These are phyloP conservation scores for Triplophysa rosa DNA, from an alignment of 2,113 vertebrate genomes.

Conservation along the genomic window DNA sequence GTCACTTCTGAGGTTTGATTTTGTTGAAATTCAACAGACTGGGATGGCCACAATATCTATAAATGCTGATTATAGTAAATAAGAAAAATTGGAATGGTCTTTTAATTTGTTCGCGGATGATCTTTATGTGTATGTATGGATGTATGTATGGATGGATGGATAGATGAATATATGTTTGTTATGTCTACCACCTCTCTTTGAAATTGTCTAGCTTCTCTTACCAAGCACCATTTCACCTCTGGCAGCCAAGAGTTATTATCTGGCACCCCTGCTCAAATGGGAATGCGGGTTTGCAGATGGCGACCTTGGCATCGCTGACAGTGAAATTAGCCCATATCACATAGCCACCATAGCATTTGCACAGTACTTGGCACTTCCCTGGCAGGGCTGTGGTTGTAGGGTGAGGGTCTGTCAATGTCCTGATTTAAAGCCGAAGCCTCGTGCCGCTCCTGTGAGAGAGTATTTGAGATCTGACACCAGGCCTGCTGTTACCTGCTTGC, in stretches of 20 bases:
- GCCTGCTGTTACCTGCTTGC: constrained; percentile 40
- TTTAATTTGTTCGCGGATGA: too few species aligned
- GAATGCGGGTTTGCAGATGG: constrained; percentile 55
- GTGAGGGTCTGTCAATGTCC: constrained; percentile 43
- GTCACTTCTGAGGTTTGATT: too few species aligned
- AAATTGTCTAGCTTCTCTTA: constrained; percentile 59
- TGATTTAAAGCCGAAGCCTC: constrained; percentile 44
- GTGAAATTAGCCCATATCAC: constrained; percentile 55
- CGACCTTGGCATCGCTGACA: constrained; percentile 44
- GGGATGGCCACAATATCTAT: too few species aligned
- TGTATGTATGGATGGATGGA: too few species aligned
- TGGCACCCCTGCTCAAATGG: constrained; percentile 51
- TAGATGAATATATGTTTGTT: constrained; percentile 37
- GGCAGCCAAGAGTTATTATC: constrained; percentile 49
- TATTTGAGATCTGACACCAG: constrained; percentile 20
- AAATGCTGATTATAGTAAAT: too few species aligned
- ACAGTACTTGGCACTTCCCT: constrained; percentile 51
- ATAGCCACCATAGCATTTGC: constrained; percentile 50
- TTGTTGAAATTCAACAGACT: too few species aligned
- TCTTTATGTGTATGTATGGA: too few species aligned
- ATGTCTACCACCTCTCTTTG: constrained; percentile 51
- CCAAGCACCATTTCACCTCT: constrained; percentile 50
- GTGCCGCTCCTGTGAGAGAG: constrained; percentile 1
- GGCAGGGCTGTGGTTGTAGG: constrained; percentile 46
- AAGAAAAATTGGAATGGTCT: too few species aligned